Percentiles rank a stretch among this genome's conserved stretches.
Conservation (phyloP, 2,888 invertebrate genomes). For the Drosophila yooni region DNA sequence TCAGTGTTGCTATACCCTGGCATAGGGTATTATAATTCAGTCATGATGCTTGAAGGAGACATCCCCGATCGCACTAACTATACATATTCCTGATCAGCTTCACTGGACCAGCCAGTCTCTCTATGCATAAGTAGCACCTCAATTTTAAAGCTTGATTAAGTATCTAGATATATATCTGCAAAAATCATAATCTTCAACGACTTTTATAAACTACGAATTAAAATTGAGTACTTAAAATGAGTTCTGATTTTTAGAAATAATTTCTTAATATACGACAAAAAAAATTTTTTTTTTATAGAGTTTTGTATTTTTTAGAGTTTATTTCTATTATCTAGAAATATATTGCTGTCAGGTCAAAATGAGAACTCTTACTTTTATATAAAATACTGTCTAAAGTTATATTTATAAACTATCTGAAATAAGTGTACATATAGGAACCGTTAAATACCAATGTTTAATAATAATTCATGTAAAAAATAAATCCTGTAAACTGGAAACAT, state of each 20-base stretch:
- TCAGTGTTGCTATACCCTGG: constrained; percentile 17
- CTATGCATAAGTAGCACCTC: not conserved
- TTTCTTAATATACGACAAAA: not conserved
- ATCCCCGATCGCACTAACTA: not conserved
- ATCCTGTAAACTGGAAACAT: not conserved
- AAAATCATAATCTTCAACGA: not conserved
- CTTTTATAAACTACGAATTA: not conserved
- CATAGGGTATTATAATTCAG: not conserved
- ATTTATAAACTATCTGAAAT: not conserved
- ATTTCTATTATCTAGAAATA: not conserved
- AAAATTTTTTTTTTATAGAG: not conserved
- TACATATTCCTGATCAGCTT: not conserved
- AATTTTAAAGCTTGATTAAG: not conserved
- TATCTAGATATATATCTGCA: not conserved
- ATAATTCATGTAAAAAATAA: not conserved
- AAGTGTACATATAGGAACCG: not conserved
- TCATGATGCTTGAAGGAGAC: not conserved
- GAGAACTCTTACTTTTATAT: accelerated
- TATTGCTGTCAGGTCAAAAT: not conserved
- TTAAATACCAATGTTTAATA: not conserved
- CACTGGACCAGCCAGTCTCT: not conserved
- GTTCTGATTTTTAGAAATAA: not conserved
- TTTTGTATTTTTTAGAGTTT: accelerated
- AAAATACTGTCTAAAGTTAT: not conserved
- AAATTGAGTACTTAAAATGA: not conserved